phyloP scores from a whole-genome alignment of 2,113 vertebrate genomes.

The Seriola rivoliana region DNA sequence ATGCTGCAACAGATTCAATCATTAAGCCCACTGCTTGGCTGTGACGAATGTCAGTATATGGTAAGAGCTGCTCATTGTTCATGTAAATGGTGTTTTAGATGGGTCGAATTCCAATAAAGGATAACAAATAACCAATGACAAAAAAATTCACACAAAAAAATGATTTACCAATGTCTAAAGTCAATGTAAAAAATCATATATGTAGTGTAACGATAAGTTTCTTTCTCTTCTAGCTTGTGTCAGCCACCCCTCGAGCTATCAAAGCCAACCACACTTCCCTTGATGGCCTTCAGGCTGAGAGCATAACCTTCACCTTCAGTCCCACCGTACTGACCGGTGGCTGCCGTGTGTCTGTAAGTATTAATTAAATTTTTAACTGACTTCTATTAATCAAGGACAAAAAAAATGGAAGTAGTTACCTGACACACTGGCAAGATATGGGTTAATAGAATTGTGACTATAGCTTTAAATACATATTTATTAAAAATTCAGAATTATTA shows the following conservation, averaged over 20 bases:
- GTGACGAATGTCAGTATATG: constrained; percentile 33
- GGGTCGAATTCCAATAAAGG: not conserved
- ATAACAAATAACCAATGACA: too few species aligned
- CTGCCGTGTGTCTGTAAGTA: constrained; percentile 52
- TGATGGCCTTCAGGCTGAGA: constrained; percentile 28
- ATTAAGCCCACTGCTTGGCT: constrained; percentile 33
- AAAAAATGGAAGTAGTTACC: too few species aligned
- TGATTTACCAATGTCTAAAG: not conserved
- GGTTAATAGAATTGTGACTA: too few species aligned
- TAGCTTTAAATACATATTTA: too few species aligned
- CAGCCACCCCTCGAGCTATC: not conserved
- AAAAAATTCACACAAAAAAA: too few species aligned
- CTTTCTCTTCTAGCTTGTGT: constrained; percentile 44
- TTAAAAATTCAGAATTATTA: too few species aligned
- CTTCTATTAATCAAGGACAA: too few species aligned
- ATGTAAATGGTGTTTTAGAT: too few species aligned
- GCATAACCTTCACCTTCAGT: constrained; percentile 23
- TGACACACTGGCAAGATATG: too few species aligned
- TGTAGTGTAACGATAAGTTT: not conserved
- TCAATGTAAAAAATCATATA: not conserved
- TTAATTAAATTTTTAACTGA: too few species aligned
- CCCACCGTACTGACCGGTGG: not conserved
- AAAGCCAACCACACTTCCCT: constrained; percentile 58
- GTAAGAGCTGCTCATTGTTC: constrained; percentile 14
- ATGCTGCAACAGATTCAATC: constrained; percentile 53